Base-by-base conservation (phyloP, 2,888 invertebrate species). In the Apamea epomidion region DNA sequence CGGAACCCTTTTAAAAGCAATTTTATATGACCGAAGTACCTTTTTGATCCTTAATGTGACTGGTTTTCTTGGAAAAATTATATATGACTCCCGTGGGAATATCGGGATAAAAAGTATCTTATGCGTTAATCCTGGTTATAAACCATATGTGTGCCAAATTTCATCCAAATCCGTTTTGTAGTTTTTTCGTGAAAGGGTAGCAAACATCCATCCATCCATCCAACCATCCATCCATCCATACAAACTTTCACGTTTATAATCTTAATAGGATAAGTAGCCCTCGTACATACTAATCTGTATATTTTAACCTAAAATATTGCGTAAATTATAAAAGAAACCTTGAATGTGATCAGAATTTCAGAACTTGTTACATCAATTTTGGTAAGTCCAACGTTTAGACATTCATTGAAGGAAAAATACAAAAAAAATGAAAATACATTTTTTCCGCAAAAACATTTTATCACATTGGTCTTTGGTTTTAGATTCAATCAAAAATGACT, bases 1-100 rank as follows among this genome's bases (percentile, higher is more conserved):
- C 76, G 65, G 76, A 73, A 82, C 83, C 82, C 85, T 82, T 87
- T 81, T 88, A 77, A 82, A 80, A 88, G 87, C 75, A 79, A 83
- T 88, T 87, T 85, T 48, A 73, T 74, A 81, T 68, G 70, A 80
- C 80, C 65, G 58, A 81, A 80, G 69, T 77, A 65, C 74, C 71
- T 85, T 82, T 86, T 81, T 82, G 78, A 85, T 81, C 70, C 65
- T 29, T 72, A 42, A 51, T 42, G 14, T 65, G 64, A 74, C 73
- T 74, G 73, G 68, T 77, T 81, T 81, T 78, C 48, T 18, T 8
- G 8, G 25, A 68, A 75, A 58, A 72, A 65, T 65, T 37, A 0
- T 74, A 45, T 45, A 45, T n/a, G n/a, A n/a, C n/a, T n/a, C n/a
- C n/a, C n/a, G n/a, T n/a, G n/a, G n/a, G n/a, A n/a, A n/a, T n/a